Evolutionary conservation across 2,113 vertebrate genomes (phyloP).

Genomic region (Phrynosoma blainvillii): DNA sequence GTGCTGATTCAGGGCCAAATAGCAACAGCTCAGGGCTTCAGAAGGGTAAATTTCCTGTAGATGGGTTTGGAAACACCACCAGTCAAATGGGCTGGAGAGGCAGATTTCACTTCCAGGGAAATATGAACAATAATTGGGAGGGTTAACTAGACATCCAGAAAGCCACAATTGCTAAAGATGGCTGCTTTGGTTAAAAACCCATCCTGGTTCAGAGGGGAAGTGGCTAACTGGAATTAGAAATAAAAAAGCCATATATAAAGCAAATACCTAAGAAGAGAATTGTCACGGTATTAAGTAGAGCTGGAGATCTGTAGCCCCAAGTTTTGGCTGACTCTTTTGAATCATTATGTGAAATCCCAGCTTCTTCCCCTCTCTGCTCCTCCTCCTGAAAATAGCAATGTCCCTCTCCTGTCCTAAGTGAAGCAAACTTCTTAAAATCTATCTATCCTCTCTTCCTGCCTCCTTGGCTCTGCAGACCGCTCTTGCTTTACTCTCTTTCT

Average conservation of each 20-base stretch:
- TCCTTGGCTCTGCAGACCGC: not conserved
- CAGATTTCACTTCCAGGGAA: conserved; percentile 12
- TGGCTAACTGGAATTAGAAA: conserved; percentile 28
- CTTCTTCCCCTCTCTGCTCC: not conserved
- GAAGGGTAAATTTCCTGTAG: conserved; percentile 11
- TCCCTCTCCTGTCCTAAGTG: not conserved
- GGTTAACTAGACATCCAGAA: conserved; percentile 26
- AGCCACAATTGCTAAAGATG: conserved; percentile 27
- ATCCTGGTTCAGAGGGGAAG: conserved; percentile 21
- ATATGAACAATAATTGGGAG: conserved; percentile 33
- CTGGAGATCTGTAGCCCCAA: not conserved
- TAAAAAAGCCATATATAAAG: not conserved
- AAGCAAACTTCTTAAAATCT: not conserved
- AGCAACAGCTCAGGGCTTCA: not conserved
- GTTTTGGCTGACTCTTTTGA: not conserved
- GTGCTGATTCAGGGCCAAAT: not conserved
- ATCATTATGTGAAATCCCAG: not conserved
- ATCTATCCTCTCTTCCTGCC: not conserved
- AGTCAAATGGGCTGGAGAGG: conserved; percentile 11
- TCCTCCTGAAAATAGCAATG: conserved; percentile 5
- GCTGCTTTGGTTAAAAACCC: conserved; percentile 25
- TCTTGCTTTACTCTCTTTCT: not conserved
- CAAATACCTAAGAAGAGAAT: conserved; percentile 12
- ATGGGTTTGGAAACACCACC: conserved; percentile 20
- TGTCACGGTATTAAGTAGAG: conserved; percentile 15